These are phyloP conservation scores for Scaptomyza flava DNA, from an alignment of 2,888 invertebrate genomes.

Conservation along the genomic window DNA sequence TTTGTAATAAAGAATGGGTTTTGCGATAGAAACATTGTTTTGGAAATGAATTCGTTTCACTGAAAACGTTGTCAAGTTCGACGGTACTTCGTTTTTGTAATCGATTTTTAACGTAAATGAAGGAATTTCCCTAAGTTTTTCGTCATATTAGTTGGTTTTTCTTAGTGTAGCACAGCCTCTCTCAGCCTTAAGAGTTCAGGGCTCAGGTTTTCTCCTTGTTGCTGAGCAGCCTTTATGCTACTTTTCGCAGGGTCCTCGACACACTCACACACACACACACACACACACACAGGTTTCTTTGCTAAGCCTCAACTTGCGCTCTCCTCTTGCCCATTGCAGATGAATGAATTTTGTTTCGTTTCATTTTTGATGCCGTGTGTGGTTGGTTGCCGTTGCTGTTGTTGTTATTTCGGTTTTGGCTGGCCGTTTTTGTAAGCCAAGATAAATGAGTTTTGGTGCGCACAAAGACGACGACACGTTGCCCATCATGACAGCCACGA, in stretches of 20 bases:
- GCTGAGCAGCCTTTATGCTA: background rate
- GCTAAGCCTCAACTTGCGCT: slow-evolving; percentile 39
- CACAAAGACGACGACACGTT: slow-evolving; percentile 80
- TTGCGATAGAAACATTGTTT: no score
- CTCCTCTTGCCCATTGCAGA: slow-evolving; percentile 57
- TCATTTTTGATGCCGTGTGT: slow-evolving; percentile 64
- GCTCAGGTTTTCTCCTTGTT: slow-evolving; percentile 2
- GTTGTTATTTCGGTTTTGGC: slow-evolving; percentile 34
- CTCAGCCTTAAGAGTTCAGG: background rate
- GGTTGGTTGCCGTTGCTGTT: slow-evolving; percentile 16
- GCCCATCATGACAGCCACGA: slow-evolving; percentile 62
- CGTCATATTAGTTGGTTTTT: background rate
- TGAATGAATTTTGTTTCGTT: slow-evolving; percentile 71
- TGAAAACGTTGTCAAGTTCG: no score
- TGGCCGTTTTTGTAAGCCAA: slow-evolving; percentile 67
- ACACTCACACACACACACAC: background rate
- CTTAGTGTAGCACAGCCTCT: background rate
- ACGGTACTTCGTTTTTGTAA: no score
- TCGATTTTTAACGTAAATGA: no score
- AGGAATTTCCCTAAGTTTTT: no score
- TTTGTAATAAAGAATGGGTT: no score
- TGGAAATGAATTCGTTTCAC: no score
- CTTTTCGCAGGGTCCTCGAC: background rate
- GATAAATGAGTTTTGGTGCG: slow-evolving; percentile 81
- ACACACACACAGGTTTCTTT: background rate